Evolutionary conservation across 2,888 invertebrate species (phyloP).

Genomic region (Drosophila mercatorum): DNA sequence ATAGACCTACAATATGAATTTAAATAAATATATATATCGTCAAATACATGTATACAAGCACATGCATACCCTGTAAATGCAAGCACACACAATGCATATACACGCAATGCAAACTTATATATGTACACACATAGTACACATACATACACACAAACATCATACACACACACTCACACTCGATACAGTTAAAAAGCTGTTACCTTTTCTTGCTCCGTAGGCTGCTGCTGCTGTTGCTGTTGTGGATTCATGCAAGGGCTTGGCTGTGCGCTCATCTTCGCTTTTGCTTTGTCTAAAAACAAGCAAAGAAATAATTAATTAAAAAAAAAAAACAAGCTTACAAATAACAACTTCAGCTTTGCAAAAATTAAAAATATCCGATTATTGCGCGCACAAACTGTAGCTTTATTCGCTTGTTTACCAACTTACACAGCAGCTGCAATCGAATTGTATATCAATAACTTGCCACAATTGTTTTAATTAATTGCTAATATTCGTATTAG

Average conservation of each 20-base stretch:
- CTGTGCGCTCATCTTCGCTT: constrained; percentile 88
- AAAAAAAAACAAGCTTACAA: neutral
- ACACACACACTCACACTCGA: constrained; percentile 5
- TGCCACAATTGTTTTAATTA: neutral
- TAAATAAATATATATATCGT: neutral
- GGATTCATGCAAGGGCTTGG: constrained; percentile 90
- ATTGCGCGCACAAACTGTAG: neutral
- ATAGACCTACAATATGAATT: constrained; percentile 76
- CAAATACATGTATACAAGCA: constrained; percentile 7
- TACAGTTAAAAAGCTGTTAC: constrained; percentile 39
- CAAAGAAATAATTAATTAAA: neutral
- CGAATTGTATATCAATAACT: constrained; percentile 4
- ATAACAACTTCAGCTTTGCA: neutral
- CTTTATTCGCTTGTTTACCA: neutral
- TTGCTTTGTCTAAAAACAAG: constrained; percentile 11
- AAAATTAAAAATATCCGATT: neutral
- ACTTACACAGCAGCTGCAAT: constrained; percentile 10
- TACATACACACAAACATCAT: neutral
- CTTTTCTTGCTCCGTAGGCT: constrained; percentile 87
- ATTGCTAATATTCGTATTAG: neutral
- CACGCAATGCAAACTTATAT: neutral
- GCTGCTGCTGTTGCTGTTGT: constrained; percentile 80
- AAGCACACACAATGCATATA: too few relatives aligned
- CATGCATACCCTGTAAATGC: neutral
- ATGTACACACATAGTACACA: neutral